Evolutionary conservation across 2,797 vertebrate genomes (phyloP).

Genomic region (Australoheros facetus): DNA sequence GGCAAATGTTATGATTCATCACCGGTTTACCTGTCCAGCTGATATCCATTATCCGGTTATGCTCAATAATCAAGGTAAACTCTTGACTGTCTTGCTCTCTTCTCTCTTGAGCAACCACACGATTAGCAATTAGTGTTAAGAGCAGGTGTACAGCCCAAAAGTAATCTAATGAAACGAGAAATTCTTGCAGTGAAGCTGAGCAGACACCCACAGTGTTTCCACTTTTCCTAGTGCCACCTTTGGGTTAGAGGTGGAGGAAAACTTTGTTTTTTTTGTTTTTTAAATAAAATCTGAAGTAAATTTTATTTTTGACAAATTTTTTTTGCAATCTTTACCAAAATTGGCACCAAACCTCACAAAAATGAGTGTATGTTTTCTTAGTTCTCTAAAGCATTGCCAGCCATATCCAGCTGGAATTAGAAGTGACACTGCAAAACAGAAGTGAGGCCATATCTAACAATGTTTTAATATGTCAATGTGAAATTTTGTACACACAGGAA

Average conservation of each 20-base stretch:
- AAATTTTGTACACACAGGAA: background rate
- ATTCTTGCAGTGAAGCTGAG: background rate
- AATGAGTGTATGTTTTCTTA: background rate
- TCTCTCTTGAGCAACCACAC: background rate
- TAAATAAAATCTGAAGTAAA: background rate
- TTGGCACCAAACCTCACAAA: background rate
- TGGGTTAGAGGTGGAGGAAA: background rate
- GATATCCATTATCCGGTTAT: background rate
- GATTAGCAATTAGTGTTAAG: background rate
- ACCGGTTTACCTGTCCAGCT: background rate
- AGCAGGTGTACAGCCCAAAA: background rate
- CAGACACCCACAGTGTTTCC: background rate
- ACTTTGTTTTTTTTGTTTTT: background rate
- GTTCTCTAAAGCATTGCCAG: background rate
- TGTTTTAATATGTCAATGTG: background rate
- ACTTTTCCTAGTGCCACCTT: background rate
- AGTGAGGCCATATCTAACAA: fast-evolving
- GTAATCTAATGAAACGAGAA: background rate
- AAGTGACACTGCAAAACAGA: background rate
- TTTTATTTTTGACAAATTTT: fast-evolving
- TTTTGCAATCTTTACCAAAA: background rate
- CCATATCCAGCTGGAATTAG: fast-evolving
- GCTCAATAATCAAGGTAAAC: background rate
- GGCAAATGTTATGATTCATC: background rate
- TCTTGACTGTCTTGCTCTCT: background rate